A percentile compares a stretch with the other conserved stretches of the same genome.
phyloP scores from a whole-genome alignment of 2,797 vertebrate genomes.

The Rallus crepitans region DNA sequence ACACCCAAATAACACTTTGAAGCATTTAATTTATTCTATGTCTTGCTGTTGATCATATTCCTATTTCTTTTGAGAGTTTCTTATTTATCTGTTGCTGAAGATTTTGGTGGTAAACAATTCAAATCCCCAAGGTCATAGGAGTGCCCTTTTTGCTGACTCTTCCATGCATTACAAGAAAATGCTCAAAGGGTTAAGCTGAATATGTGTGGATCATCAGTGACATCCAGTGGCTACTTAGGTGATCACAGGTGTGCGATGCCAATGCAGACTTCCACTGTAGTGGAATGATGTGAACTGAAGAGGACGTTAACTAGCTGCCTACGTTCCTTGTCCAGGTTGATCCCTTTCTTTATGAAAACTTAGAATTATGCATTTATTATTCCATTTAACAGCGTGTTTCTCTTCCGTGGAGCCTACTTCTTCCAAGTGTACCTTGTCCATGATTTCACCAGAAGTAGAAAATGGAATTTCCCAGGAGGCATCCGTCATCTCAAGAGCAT shows the following conservation, averaged over 20 bases:
- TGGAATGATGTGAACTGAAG: neutral
- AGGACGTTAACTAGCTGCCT: neutral
- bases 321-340: neutral
- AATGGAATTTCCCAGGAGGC: neutral
- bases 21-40: neutral
- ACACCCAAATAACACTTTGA: neutral
- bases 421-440: neutral
- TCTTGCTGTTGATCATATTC: neutral
- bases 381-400: neutral
- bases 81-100: neutral
- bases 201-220: conserved; percentile 65
- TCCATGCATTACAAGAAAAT: neutral
- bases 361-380: neutral
- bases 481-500: neutral
- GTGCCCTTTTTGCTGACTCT: neutral
- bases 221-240: conserved; percentile 58
- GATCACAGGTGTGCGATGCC: conserved; percentile 16
- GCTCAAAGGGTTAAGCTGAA: conserved; percentile 37
- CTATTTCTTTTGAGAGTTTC: neutral
- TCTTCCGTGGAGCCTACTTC: neutral
- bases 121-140: neutral
- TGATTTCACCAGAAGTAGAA: neutral
- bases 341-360: neutral
- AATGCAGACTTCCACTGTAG: neutral
- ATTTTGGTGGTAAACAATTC: neutral